A percentile compares a stretch with the other conserved stretches of the same genome.
phyloP scores from a whole-genome alignment of 1,140 invertebrate species.

The Dufourea novaeangliae region DNA sequence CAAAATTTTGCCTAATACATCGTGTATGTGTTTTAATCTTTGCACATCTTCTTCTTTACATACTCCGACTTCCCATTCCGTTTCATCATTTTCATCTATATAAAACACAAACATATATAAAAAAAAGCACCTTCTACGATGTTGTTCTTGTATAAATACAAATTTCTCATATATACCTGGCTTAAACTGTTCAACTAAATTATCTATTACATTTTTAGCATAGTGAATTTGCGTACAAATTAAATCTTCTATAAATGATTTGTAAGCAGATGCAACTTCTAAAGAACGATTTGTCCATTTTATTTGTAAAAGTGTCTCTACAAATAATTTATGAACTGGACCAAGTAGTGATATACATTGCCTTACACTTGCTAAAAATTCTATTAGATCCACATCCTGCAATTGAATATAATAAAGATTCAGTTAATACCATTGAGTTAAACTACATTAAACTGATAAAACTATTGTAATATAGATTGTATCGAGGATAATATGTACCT shows the following conservation, averaged over 20 bases:
- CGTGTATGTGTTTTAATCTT: conserved; percentile 83
- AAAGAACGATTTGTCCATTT: conserved; percentile 82
- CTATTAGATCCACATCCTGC: conserved; percentile 83
- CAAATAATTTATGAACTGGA: conserved; percentile 82
- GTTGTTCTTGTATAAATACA: conserved; percentile 40
- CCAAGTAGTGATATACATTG: conserved; percentile 84
- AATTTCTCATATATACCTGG: conserved; percentile 72
- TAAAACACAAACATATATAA: conserved; percentile 49
- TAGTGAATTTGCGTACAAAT: conserved; percentile 85
- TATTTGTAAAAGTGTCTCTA: conserved; percentile 85
- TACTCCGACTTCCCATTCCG: conserved; percentile 78
- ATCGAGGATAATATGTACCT: conserved; percentile 56
- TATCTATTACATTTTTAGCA: conserved; percentile 83
- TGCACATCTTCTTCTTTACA: conserved; percentile 77
- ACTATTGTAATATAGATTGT: not conserved
- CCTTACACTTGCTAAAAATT: conserved; percentile 82
- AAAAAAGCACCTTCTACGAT: conserved; percentile 16
- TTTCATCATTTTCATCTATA: conserved; percentile 66
- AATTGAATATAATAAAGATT: conserved; percentile 52
- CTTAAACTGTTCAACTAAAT: conserved; percentile 83
- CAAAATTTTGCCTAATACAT: conserved; percentile 82
- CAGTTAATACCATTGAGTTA: not conserved
- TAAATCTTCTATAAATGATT: conserved; percentile 85
- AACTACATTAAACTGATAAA: conserved; percentile 9
- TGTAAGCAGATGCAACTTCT: conserved; percentile 82